Evolutionary conservation across 2,888 invertebrate genomes (phyloP), one percentile per base, ranked within the genome.

Genomic region (Synanthedon andrenaeformis): DNA sequence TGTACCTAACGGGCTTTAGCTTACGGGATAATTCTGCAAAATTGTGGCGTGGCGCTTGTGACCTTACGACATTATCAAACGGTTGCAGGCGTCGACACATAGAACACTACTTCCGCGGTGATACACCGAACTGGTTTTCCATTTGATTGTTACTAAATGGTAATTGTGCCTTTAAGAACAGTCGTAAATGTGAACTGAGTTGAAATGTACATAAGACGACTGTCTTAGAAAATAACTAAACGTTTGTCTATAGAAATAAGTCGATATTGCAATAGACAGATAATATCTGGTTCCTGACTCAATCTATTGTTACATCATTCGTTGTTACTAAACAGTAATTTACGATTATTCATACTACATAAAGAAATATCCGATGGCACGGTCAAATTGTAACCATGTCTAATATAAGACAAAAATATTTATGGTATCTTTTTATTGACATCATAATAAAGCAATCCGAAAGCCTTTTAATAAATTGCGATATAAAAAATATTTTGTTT

Each of bases 81-180:
- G 54, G 57, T 60, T 62, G 61, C 61, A 60, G 59, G 59, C 62
- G 63, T 63, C 58, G 63, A 60, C 57, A 59, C 59, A 64, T 53
- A 62, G 62, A 61, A 62, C n/a, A 64, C 63, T 62, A 70, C 67
- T 72, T 72, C 72, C 72, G 69, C 58, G 65, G 61, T 62, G 62
- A 64, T 62, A 63, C 58, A 57, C 41, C 13, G n/a, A 5, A 17
- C 49, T 49, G 17, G 49, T 13, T 51, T 50, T 19, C 51, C 35
- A 64, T 59, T 61, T 62, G 59, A 63, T 63, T 62, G 58, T 62
- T 51, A 59, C 13, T 45, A 60, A 56, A 61, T 57, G 61, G 62
- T 62, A 63, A 59, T 28, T n/a, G 14, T 10, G 23, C 17, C 49
- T 49, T 49, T 10, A 49, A 19, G 45, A 45, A 3, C 23, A 14